Conservation (phyloP, 2,888 invertebrate species). For the Nematopogon swammerdamellus region DNA sequence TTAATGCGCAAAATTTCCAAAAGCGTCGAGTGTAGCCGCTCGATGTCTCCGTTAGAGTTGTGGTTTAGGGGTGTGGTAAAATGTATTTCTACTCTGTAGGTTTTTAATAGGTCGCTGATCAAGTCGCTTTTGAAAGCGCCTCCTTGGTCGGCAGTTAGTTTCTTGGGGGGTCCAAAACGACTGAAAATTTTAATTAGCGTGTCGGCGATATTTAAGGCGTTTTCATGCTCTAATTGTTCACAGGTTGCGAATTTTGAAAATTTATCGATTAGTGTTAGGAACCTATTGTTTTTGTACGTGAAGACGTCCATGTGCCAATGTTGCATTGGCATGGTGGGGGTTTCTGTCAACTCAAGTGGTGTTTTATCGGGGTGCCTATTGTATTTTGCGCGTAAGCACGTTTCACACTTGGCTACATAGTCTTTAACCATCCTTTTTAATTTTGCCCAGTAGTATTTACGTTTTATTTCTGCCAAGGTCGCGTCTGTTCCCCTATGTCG, state of each 20-base stretch:
- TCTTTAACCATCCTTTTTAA: neutral
- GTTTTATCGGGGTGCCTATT: neutral
- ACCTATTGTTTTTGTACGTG: neutral
- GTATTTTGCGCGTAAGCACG: neutral
- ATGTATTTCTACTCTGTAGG: neutral
- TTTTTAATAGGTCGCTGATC: neutral
- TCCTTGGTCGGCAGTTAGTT: neutral
- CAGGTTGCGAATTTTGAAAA: constrained; percentile 1
- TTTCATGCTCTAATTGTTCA: neutral
- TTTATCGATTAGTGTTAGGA: neutral
- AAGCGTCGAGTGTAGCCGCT: too few relatives aligned
- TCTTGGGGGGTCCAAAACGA: neutral
- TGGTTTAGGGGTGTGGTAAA: neutral
- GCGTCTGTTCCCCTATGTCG: neutral
- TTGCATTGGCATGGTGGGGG: neutral
- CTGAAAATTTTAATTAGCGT: neutral
- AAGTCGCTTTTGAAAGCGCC: neutral
- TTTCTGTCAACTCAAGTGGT: neutral
- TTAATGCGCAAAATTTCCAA: too few relatives aligned
- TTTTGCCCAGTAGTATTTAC: neutral
- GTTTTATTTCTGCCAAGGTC: neutral
- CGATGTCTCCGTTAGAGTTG: neutral
- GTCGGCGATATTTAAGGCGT: neutral
- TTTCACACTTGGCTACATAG: neutral
- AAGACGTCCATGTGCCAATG: neutral